Evolutionary conservation across 2,888 invertebrate species (phyloP), one percentile per base, ranked within the genome.

Genomic region (Himalopsyche tibetana): DNA sequence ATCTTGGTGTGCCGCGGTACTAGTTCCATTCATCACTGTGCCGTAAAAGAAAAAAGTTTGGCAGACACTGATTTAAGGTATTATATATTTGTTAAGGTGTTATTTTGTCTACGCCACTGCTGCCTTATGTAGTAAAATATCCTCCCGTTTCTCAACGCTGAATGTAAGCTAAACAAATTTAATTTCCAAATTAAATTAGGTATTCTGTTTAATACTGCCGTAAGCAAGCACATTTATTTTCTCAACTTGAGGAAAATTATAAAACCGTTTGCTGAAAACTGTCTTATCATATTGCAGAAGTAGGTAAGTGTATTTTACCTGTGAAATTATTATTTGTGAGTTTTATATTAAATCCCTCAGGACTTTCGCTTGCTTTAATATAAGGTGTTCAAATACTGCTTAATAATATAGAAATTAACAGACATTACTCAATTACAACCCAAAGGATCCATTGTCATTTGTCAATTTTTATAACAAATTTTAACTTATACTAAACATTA

Each of bases 131-230:
- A 36, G 74, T 74, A 74, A 74, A 74, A 74, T 74, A 38, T 74
- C 74, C 74, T 36, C 74, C 36, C 36, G 36, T 74, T 74, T 74
- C 74, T 74, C 74, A 74, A 36, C 74, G 36, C 15, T 36, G 74
- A 74, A 74, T 74, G 74, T 74, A 36, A 74, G 74, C 74, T 74
- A 74, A 74, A 74, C 74, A 74, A 74, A 74, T 74, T 74, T 74
- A 80, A 80, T 80, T 80, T 80, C 45, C 45, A 80, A 80, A 80
- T 80, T 80, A 80, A 80, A 80, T 80, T 80, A 80, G 45, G 80
- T 51, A 80, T 51, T 80, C 80, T 42, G 45, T 15, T 40, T 80
- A 80, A 51, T 45, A 42, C 80, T 45, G 28, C 42, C 51, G 80
- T 42, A 80, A 51, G 28, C 80, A 80, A 80, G 45, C 45, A 42